Conservation (phyloP, 2,113 vertebrate genomes). For the Carassius carassius region DNA sequence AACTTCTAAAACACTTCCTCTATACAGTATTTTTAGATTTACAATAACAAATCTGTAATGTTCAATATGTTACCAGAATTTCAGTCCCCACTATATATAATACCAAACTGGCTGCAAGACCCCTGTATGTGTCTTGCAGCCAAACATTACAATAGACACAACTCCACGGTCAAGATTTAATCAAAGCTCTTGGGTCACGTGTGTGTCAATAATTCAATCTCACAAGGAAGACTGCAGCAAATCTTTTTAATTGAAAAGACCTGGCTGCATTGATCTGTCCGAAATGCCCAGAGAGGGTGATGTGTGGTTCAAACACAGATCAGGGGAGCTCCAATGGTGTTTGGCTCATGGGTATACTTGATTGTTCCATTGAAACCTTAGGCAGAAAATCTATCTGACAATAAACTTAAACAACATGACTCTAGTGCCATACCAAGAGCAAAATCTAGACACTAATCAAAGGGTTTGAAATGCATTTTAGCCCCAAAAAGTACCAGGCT, state of each 20-base stretch:
- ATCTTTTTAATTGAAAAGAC: constrained; percentile 68
- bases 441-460: not conserved
- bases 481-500: not conserved
- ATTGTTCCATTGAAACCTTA: constrained; percentile 28
- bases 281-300: constrained; percentile 47
- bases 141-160: constrained; percentile 49
- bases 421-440: not conserved
- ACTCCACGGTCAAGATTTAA: constrained; percentile 56
- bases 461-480: not conserved
- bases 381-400: not conserved
- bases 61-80: not conserved
- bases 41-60: not conserved
- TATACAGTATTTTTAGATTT: not conserved
- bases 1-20: no score
- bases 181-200: constrained; percentile 55
- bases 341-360: constrained; percentile 36
- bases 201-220: constrained; percentile 61
- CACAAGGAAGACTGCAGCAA: constrained; percentile 54
- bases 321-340: constrained; percentile 42
- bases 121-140: constrained; percentile 38
- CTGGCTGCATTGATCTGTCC: constrained; percentile 61
- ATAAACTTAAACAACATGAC: constrained; percentile 9
- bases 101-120: not conserved
- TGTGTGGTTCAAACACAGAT: constrained; percentile 42
- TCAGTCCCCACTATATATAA: not conserved